phyloP scores from a whole-genome alignment of 2,888 invertebrate species.

The Rhamnusium bicolor region DNA sequence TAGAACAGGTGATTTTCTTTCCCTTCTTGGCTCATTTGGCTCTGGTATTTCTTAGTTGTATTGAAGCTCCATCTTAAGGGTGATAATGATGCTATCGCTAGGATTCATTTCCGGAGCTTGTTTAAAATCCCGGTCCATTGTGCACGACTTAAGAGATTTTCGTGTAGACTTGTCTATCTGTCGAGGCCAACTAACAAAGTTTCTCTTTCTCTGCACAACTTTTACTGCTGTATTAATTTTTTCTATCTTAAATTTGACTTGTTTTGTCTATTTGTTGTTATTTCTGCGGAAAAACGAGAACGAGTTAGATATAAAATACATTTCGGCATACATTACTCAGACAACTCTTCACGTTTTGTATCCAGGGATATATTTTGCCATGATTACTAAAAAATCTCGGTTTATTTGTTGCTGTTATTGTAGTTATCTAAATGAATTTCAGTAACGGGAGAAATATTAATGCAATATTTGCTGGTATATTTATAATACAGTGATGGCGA shows the following conservation, averaged over 20 bases:
- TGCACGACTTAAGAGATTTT: conserved; percentile 57
- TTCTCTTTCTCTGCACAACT: conserved; percentile 27
- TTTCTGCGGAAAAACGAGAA: too few species aligned
- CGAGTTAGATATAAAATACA: too few species aligned
- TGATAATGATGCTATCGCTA: conserved; percentile 68
- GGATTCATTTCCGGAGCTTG: conserved; percentile 68
- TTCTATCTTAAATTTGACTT: background rate
- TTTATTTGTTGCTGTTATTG: too few species aligned
- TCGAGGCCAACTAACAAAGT: conserved; percentile 40
- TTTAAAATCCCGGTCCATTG: conserved; percentile 67
- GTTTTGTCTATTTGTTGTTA: background rate
- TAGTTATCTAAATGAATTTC: too few species aligned
- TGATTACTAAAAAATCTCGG: too few species aligned
- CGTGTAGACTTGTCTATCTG: conserved; percentile 46
- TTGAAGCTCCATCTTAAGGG: conserved; percentile 55
- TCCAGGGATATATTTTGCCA: too few species aligned
- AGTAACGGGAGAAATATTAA: too few species aligned
- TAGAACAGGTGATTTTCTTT: conserved; percentile 47
- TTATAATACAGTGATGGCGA: too few species aligned
- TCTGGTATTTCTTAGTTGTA: conserved; percentile 42
- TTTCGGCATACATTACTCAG: too few species aligned
- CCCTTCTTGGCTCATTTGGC: conserved; percentile 40
- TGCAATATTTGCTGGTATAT: too few species aligned
- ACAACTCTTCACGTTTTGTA: too few species aligned
- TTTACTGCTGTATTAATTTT: conserved; percentile 25